Evolutionary conservation across 1,140 invertebrate species (phyloP), one percentile per base, ranked within the genome.

Genomic region (Papilio xuthus): DNA sequence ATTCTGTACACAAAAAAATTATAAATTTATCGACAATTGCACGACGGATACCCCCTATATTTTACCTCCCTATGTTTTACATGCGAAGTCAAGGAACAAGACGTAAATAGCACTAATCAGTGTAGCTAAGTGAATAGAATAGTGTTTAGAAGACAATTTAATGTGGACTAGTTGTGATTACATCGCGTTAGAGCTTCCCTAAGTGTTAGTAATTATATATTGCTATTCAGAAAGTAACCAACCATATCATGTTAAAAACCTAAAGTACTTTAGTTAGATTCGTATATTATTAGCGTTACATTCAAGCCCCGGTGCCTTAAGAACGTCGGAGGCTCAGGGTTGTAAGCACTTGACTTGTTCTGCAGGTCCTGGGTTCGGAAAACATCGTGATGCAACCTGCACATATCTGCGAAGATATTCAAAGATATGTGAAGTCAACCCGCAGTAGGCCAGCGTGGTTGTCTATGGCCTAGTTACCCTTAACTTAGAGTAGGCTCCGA

Each of bases 81-180:
- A 32, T 13, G 74, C 74, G 53, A 60, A 76, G 32, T 41, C 71
- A 73, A 67, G 47, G 70, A 44, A 81, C 63, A 70, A 41, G 60
- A 26, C 53, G 80, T 70, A 83, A 86, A 86, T 84, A 83, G 83
- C 80, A 83, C 77, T 80, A 80, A 79, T 84, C 78, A 78, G 44
- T 71, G 63, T 42, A 81, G 79, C 78, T 84, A 86, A 86, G 82
- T 86, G 82, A 84, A 84, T 82, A 82, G 83, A 79, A 84, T 78
- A 81, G 80, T 78, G 79, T 81, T 82, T 81, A 77, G 74, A 73
- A 82, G 53, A 81, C 80, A 78, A 83, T 80, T 83, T 85, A 84
- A 84, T 84, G 26, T 28, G 32, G 37, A 56, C 23, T 28, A 60
- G 73, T 75, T 10, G 74, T 20, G n/a, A 26, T 76, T 76, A 76